Conservation (phyloP, 2,797 vertebrate genomes). For the Liasis olivaceus region DNA sequence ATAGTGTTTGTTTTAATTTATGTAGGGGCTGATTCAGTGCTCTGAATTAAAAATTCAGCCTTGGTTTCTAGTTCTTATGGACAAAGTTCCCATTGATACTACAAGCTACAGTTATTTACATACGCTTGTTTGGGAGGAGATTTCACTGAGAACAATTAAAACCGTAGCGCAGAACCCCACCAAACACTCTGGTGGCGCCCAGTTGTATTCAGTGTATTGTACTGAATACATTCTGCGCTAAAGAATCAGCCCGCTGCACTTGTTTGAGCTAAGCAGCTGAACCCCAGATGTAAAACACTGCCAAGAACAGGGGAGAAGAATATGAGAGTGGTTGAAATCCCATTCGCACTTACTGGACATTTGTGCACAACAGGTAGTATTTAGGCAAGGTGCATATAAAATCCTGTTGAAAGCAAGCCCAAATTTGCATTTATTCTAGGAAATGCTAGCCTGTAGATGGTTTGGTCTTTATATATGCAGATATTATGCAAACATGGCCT, state of each 20-base stretch:
- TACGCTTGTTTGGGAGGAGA: background rate
- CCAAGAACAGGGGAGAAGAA: background rate
- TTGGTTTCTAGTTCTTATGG: constrained; percentile 45
- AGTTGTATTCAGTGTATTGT: background rate
- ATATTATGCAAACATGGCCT: background rate
- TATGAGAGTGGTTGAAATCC: background rate
- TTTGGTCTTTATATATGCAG: background rate
- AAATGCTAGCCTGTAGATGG: background rate
- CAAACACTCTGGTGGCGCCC: background rate
- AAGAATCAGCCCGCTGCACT: background rate
- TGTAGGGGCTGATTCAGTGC: constrained; percentile 13
- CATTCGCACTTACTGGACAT: background rate
- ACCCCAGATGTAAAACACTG: background rate
- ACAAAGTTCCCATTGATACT: constrained; percentile 22
- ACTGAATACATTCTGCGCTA: background rate
- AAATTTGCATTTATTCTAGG: background rate
- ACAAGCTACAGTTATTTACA: background rate
- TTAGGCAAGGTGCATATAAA: background rate
- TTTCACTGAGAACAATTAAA: background rate
- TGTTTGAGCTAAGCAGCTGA: background rate
- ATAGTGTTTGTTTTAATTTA: constrained; percentile 5
- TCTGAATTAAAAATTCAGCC: constrained; percentile 39
- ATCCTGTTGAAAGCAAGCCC: too few species aligned
- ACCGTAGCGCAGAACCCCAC: background rate
- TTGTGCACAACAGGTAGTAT: background rate